Base-by-base conservation (phyloP, 2,113 vertebrate genomes). In the Ovibos moschatus region DNA sequence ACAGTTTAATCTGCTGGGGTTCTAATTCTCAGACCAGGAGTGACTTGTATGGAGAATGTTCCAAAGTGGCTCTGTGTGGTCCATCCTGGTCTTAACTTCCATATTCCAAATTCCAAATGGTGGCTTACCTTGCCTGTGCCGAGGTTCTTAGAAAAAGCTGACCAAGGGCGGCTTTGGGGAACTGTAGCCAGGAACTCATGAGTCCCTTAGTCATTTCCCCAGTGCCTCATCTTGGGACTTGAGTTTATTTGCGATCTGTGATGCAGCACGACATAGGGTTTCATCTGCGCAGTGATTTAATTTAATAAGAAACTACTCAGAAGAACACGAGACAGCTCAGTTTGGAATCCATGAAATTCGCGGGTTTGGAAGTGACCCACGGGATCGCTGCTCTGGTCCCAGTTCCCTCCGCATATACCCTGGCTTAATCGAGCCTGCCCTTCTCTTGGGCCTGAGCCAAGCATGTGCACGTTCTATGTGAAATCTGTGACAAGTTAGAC, bases 401-500 rank as follows among this genome's bases (percentile, higher is more conserved):
- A 0, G 16, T 13, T 62, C 43, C 30, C 51, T 4, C 11, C 36
- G 53, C 47, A 30, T 17, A 62, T 6, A 5, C 2, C 30, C 19
- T 17, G 67, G 30, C 47, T 50, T 3, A 2, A 7, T 27, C 81
- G 15, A 5, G 4, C 15, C 2, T 6, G 0, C 45, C n/a, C 1
- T 15, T 7, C 1, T 30, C 45, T 3, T 0, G 58, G 3, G 55
- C 79, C 53, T 40, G 83, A 57, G 33, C 23, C 6, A 2, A 17
- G 76, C 1, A 5, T 0, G 57, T 12, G 50, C 15, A 3, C 6
- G 0, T 27, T 25, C 62, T 7, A 1, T 3, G 43, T 33, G 19
- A 19, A 16, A 10, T n/a, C 62, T 3, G n/a, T 15, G 19, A 47
- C 6, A 2, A 12, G 36, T 11, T 8, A 5, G 62, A 2, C 0